A percentile compares a stretch with the other conserved stretches of the same genome.
Conservation (phyloP, 2,888 invertebrate species). For the Idaea aversata region DNA sequence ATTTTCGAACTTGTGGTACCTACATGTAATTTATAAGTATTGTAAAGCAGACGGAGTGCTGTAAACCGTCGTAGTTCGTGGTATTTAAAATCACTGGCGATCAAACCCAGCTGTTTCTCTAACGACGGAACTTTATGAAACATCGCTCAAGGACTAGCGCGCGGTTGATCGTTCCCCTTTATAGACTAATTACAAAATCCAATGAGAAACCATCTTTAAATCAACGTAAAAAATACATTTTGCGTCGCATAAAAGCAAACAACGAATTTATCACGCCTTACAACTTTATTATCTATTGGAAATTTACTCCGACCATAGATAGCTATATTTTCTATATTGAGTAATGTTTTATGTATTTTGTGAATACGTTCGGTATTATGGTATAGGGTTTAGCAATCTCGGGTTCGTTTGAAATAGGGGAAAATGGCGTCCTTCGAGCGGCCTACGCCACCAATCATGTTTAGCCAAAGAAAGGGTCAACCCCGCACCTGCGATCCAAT, state of each 20-base stretch:
- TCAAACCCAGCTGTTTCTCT: constrained; percentile 34
- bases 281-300: background rate
- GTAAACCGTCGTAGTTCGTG: background rate
- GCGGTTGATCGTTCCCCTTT: constrained; percentile 16
- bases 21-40: no score
- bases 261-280: background rate
- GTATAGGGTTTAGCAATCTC: constrained; percentile 6
- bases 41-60: background rate
- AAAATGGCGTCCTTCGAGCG: constrained; percentile 12
- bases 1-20: no score
- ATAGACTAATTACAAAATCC: constrained; percentile 3
- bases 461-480: constrained; percentile 38
- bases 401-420: constrained; percentile 7
- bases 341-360: constrained; percentile 17
- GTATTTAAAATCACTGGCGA: background rate
- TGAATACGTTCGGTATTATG: constrained; percentile 5
- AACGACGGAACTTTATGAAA: constrained; percentile 40
- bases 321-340: constrained; percentile 16
- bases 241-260: background rate
- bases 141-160: constrained; percentile 22
- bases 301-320: constrained; percentile 8
- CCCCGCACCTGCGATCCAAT: constrained; percentile 38
- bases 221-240: background rate
- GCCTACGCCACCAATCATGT: constrained; percentile 33
- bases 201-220: background rate